Base-by-base conservation (phyloP, 2,113 vertebrate genomes). In the Hemiscyllium ocellatum region DNA sequence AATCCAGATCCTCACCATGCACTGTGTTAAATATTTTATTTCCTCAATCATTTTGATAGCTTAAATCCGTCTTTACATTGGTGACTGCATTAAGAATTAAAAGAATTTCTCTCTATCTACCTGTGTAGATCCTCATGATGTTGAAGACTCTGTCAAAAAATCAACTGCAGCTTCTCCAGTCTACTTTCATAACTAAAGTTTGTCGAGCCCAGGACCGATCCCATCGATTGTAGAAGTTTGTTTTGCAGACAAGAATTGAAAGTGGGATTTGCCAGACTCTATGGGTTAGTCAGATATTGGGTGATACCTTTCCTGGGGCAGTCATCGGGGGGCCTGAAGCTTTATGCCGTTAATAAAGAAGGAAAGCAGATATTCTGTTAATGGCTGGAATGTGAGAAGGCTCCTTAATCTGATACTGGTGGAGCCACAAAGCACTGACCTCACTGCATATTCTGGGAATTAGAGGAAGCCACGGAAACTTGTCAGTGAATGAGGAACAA, bases 331-430 rank as follows among this genome's bases (percentile, higher is more conserved):
- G 61, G 66, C 89, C 61, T 93, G 6, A 33, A 15, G 61, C 89
- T 66, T 93, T 93, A 65, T 93, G 61, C 61, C 61, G 61, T 66
- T 66, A 66, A 93, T 93, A 37, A 93, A 93, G 89, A 93, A 68
- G 13, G 89, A 93, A 66, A 93, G 89, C 17, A 93, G 89, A 93
- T 93, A 66, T n/a, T 17, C 29, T 93, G 89, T 93, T 93, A 93
- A 93, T 93, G 89, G 89, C 56, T 93, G 61, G 89, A 93, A 93
- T 66, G 89, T 68, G 56, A 93, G 89, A 93, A n/a, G 89, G 89
- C 37, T 91, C 56, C 87, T 66, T 65, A 91, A 93, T 33, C 10
- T 66, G 89, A 93, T 93, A 93, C 61, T 65, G n/a, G 61, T 66
- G 61, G 61, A 93, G 61, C 66, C n/a, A 68, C 61, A 66, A 93